Evolutionary conservation across 1,140 invertebrate genomes (phyloP).

Genomic region (Drosophila ficusphila): DNA sequence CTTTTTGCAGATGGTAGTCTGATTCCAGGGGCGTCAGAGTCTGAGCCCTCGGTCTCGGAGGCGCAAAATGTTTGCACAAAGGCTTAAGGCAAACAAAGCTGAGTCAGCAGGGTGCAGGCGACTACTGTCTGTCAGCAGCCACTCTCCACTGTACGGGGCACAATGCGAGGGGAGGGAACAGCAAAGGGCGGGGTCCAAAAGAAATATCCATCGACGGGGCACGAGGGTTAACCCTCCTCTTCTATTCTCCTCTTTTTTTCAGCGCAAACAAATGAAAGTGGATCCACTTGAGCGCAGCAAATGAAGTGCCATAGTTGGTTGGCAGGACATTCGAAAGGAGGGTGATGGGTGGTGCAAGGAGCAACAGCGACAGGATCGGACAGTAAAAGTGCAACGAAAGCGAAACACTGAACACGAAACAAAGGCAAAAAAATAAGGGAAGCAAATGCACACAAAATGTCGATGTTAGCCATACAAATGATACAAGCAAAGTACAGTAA

Average conservation of each 20-base stretch:
- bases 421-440: slow-evolving; percentile 55
- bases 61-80: slow-evolving; percentile 82
- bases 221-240: slow-evolving; percentile 4
- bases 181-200: slow-evolving; percentile 18
- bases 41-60: slow-evolving; percentile 43
- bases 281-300: slow-evolving; percentile 83
- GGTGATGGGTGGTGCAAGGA: slow-evolving; percentile 9
- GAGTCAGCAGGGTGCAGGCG: slow-evolving; percentile 70
- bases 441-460: slow-evolving; percentile 55
- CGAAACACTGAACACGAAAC: slow-evolving; percentile 75
- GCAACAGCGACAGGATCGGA: slow-evolving; percentile 45
- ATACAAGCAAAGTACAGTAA: slow-evolving; percentile 36
- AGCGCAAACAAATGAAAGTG: slow-evolving; percentile 82
- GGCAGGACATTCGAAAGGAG: slow-evolving; percentile 6
- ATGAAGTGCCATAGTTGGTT: slow-evolving; percentile 72
- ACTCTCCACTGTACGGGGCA: slow-evolving; percentile 71
- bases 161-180: slow-evolving; percentile 28
- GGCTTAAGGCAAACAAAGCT: slow-evolving; percentile 83
- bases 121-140: slow-evolving; percentile 57
- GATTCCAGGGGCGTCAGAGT: slow-evolving; percentile 11
- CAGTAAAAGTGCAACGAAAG: slow-evolving; percentile 83
- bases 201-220: slow-evolving; percentile 50
- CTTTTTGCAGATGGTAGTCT: slow-evolving; percentile 58
- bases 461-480: slow-evolving; percentile 70
- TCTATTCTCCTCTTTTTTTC: slow-evolving; percentile 26